A percentile compares a stretch with the other conserved stretches of the same genome.
phyloP scores from a whole-genome alignment of 2,797 vertebrate species.

The Naso thynnoides region DNA sequence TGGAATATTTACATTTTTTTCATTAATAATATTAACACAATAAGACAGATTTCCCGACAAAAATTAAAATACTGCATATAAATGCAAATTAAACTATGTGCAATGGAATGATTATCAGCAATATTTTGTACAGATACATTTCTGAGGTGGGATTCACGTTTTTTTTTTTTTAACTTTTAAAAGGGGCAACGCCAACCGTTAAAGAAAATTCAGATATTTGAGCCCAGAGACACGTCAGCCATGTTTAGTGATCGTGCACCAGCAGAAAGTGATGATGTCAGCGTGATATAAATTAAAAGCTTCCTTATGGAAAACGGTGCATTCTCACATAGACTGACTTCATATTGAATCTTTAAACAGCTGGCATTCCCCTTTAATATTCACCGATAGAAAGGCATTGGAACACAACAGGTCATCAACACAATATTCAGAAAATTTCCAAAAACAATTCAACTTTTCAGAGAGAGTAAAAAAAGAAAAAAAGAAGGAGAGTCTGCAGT shows the following conservation, averaged over 20 bases:
- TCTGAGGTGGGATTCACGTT: constrained; percentile 78
- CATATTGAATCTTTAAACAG: background rate
- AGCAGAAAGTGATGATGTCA: background rate
- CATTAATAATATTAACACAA: constrained; percentile 75
- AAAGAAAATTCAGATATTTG: background rate
- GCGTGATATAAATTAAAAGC: background rate
- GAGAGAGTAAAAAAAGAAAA: background rate
- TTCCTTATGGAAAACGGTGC: background rate
- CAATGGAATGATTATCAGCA: constrained; percentile 89
- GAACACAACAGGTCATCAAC: constrained; percentile 65
- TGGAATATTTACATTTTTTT: constrained; percentile 90
- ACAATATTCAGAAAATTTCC: constrained; percentile 67
- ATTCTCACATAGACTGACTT: background rate
- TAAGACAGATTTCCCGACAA: constrained; percentile 71
- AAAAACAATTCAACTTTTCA: constrained; percentile 35
- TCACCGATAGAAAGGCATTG: constrained; percentile 70
- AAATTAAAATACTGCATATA: constrained; percentile 80
- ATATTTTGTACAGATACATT: constrained; percentile 81
- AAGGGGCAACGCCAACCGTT: constrained; percentile 26
- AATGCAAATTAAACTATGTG: constrained; percentile 81
- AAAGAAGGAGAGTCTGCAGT: constrained; percentile 19
- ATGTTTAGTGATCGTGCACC: background rate
- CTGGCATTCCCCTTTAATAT: constrained; percentile 46
- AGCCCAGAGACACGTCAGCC: background rate
- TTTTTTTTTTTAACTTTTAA: constrained; percentile 52